Conservation (phyloP, 1,140 invertebrate species). For the Conus ventricosus region DNA sequence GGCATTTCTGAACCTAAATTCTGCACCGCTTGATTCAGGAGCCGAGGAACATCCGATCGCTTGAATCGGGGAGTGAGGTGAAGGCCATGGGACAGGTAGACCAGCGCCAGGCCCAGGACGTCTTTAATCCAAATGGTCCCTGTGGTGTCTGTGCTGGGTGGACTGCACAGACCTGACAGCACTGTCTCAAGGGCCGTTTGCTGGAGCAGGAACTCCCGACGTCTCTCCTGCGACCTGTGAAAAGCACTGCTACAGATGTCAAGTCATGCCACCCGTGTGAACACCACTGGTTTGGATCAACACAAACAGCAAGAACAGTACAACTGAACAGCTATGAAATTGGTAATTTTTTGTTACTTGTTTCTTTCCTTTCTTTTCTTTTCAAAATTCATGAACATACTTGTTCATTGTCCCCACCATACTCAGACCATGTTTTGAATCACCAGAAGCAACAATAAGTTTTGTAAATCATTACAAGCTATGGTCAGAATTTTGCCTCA, state of each 20-base stretch:
- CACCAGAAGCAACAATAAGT: too few relatives aligned
- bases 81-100: not conserved
- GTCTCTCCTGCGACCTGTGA: conserved; percentile 16
- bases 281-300: too few relatives aligned
- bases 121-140: conserved; percentile 10
- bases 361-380: too few relatives aligned
- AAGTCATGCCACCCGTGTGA: not conserved
- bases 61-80: not conserved
- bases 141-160: not conserved
- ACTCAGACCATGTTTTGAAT: too few relatives aligned
- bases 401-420: too few relatives aligned
- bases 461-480: too few relatives aligned
- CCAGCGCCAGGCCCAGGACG: not conserved
- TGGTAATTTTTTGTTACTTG: too few relatives aligned
- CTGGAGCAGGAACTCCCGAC: conserved; percentile 15
- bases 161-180: not conserved
- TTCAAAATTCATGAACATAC: too few relatives aligned
- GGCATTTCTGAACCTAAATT: not conserved
- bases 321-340: too few relatives aligned
- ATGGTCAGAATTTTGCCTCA: too few relatives aligned
- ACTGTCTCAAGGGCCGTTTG: not conserved
- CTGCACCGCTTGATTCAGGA: conserved; percentile 15
- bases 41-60: not conserved
- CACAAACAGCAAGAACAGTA: too few relatives aligned
- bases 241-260: not conserved